Evolutionary conservation across 2,888 invertebrate species (phyloP), one percentile per base, ranked within the genome.

Genomic region (Zhengitettix transpicula): DNA sequence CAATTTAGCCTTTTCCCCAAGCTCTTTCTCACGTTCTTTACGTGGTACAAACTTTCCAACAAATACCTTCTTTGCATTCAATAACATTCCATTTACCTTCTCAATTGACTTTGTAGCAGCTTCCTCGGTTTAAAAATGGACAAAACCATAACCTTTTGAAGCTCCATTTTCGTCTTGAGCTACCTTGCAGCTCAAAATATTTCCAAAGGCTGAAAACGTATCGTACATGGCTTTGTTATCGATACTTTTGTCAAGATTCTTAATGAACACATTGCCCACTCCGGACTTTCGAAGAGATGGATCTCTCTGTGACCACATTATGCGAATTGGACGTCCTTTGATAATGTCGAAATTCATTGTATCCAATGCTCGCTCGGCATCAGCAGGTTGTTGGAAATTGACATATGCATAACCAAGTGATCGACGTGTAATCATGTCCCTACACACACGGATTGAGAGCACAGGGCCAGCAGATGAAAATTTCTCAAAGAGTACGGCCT

Each of bases 221-320:
- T 99, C 98, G 75, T 94, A 98, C 85, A 99, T 92, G 63, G 97
- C 95, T 77, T 99, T 99, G 78, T 98, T 98, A 77, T 99, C 98
- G 74, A 99, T 99, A 65, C 85, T 86, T 75, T 94, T 97, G 74
- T 99, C 96, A 75, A 99, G 78, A 74, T 99, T 99, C 77, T 99
- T 99, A 70, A 99, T 99, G 77, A 99, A 99, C 64, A 99, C 96
- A 77, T 99, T 99, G 64, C 98, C 98, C 66, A 98, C 95, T 61
- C 99, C 99, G 65, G 98, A 98, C 75, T 96, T 95, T 68, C 99
- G 86, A 64, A 98, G 81, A 42, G 96, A 96, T 54, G 98, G 98
- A 78, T 99, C 99, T 70, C 99, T 85, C 77, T 99, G 98, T 64
- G 98, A 97, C 99, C 99, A 99, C 99, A 99, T 99, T 71, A 99